Evolutionary conservation across 2,113 vertebrate genomes (phyloP), one percentile per base, ranked within the genome.

Genomic region (Pungitius pungitius): DNA sequence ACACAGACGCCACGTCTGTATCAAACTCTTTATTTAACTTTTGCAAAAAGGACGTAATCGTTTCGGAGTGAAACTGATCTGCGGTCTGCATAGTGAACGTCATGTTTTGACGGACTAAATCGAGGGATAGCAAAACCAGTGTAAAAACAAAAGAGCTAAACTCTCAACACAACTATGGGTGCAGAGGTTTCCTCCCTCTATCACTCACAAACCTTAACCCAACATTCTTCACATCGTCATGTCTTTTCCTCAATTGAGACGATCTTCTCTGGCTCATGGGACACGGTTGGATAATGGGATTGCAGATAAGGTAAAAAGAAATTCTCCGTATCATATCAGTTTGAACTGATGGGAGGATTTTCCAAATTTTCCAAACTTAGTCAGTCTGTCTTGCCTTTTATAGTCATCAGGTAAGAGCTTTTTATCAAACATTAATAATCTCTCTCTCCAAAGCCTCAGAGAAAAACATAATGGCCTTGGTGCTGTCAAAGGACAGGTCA

Each of bases 291-390:
- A 86, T 70, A 51, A 82, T 69, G 67, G 40, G 9, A 73, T 70
- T 6, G 8, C 81, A 66, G 69, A 88, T 57, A 83, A 84, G 87
- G 89, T 91, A 89, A 90, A 75, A 49, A 81, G 52, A 88, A 89
- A 88, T 71, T 82, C 85, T 75, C 70, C 26, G 47, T 66, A 86
- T 88, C 85, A 81, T 27, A 85, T 92, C 90, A 78, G 82, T 14
- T 82, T 88, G 52, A 76, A 74, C 57, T 26, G 82, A 89, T 89
- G 60, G 82, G 77, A 15, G 84, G 78, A 26, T 55, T 55, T 87
- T 86, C 87, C 75, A 37, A 59, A 57, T 68, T 67, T 79, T 77
- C 6, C 42, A 73, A 30, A 56, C 57, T 57, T 6, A n/a, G 15
- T n/a, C 72, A 73, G 43, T 45, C 64, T 69, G 27, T 75, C 45